A percentile compares a stretch with the other conserved stretches of the same genome.
Conservation (phyloP, 1,140 invertebrate genomes). For the Monochamus saltuarius region DNA sequence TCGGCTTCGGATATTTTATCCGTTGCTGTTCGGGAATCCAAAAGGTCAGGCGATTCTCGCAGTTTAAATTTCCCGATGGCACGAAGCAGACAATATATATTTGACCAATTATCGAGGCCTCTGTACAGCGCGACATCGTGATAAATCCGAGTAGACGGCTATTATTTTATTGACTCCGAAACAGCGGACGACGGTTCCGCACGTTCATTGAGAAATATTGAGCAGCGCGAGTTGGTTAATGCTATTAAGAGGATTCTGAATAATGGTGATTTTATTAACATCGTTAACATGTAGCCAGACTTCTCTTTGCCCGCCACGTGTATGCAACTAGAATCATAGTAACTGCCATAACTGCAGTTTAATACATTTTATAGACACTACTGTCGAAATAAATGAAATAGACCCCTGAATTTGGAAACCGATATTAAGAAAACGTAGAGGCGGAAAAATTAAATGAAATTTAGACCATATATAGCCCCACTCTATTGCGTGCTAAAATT, state of each 20-base stretch:
- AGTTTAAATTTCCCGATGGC: constrained; percentile 22
- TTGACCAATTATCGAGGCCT: constrained; percentile 40
- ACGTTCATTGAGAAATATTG: constrained; percentile 5
- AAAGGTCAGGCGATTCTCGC: constrained; percentile 16
- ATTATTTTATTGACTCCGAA: constrained; percentile 38
- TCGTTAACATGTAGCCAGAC: background rate
- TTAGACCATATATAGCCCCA: too few species aligned
- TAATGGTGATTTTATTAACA: background rate
- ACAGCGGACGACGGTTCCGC: constrained; percentile 28
- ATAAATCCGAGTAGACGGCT: constrained; percentile 37
- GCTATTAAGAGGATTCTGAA: background rate
- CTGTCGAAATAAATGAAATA: too few species aligned
- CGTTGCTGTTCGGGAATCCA: constrained; percentile 17
- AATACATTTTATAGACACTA: too few species aligned
- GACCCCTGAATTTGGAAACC: too few species aligned
- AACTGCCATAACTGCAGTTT: too few species aligned
- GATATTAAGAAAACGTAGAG: too few species aligned
- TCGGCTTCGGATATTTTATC: too few species aligned
- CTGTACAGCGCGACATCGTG: constrained; percentile 35
- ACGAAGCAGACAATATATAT: constrained; percentile 39
- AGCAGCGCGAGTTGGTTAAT: background rate
- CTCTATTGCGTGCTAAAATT: too few species aligned
- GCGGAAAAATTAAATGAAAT: too few species aligned
- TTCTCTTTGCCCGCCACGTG: too few species aligned
- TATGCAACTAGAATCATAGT: too few species aligned